Evolutionary conservation across 2,888 invertebrate genomes (phyloP).

Genomic region (Nebria salina): DNA sequence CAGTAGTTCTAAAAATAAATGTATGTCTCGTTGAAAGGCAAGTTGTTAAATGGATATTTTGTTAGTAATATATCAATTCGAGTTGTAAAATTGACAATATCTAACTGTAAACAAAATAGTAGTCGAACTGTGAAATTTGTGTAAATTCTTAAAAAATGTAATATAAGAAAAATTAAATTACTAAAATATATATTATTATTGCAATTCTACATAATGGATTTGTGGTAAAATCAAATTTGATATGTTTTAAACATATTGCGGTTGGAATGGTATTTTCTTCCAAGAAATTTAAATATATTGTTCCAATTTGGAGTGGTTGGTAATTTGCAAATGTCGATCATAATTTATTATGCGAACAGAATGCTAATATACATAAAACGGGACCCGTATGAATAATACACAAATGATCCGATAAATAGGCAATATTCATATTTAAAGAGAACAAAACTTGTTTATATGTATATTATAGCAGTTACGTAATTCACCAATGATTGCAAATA

Average conservation of each 20-base stretch:
- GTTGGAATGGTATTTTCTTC: too few relatives aligned
- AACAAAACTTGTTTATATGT: background rate
- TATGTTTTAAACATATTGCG: too few relatives aligned
- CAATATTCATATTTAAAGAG: background rate
- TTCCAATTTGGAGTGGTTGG: background rate
- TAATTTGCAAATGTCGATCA: background rate
- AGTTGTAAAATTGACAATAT: too few relatives aligned
- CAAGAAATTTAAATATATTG: too few relatives aligned
- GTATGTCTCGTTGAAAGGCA: background rate
- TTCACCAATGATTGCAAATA: background rate
- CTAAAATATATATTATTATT: too few relatives aligned
- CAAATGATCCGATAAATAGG: background rate
- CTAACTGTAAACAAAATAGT: too few relatives aligned
- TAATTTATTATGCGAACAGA: background rate
- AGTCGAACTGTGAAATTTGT: too few relatives aligned
- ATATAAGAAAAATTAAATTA: too few relatives aligned
- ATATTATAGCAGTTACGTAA: background rate
- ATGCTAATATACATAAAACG: background rate
- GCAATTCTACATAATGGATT: too few relatives aligned
- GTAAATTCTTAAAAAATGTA: too few relatives aligned
- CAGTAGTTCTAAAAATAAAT: background rate
- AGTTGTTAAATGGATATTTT: background rate
- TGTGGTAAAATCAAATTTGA: too few relatives aligned
- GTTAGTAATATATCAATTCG: background rate
- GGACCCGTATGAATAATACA: background rate